These are phyloP conservation scores for Trachemys scripta DNA, from an alignment of 2,113 vertebrate species.

Conservation along the genomic window DNA sequence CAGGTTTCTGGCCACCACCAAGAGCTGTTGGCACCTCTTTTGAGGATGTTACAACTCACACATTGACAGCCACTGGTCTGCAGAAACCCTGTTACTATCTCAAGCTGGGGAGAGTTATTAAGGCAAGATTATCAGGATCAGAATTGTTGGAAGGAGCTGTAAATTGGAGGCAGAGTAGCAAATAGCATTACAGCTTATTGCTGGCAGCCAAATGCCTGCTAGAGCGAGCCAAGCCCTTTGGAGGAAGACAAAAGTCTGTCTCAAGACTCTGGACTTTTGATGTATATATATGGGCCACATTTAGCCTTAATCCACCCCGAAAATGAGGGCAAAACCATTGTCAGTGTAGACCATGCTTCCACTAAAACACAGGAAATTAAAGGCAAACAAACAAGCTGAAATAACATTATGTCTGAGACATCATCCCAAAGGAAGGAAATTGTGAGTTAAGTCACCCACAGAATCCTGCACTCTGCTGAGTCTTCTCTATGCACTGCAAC, in stretches of 20 bases:
- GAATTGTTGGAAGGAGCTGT: background rate
- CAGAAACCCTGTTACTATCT: background rate
- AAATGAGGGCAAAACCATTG: background rate
- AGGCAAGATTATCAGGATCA: background rate
- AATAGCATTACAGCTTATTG: background rate
- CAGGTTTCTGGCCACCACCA: background rate
- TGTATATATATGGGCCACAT: constrained; percentile 28
- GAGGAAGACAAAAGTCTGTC: background rate
- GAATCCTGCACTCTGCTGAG: background rate
- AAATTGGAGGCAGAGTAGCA: background rate
- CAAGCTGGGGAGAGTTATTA: background rate
- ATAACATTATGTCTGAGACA: constrained; percentile 21
- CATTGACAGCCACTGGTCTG: background rate
- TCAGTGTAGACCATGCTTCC: rapidly evolving
- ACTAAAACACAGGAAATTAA: constrained; percentile 63
- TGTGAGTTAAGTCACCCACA: background rate
- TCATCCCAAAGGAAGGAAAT: constrained; percentile 53
- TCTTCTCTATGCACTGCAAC: background rate
- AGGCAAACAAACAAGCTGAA: constrained; percentile 41
- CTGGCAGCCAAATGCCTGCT: background rate
- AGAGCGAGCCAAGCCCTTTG: background rate
- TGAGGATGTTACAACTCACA: background rate
- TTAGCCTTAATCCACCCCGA: constrained; percentile 44
- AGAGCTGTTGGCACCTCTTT: background rate
- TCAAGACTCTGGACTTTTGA: background rate